phyloP scores from a whole-genome alignment of 2,113 vertebrate species.

The Hippocampus comes region DNA sequence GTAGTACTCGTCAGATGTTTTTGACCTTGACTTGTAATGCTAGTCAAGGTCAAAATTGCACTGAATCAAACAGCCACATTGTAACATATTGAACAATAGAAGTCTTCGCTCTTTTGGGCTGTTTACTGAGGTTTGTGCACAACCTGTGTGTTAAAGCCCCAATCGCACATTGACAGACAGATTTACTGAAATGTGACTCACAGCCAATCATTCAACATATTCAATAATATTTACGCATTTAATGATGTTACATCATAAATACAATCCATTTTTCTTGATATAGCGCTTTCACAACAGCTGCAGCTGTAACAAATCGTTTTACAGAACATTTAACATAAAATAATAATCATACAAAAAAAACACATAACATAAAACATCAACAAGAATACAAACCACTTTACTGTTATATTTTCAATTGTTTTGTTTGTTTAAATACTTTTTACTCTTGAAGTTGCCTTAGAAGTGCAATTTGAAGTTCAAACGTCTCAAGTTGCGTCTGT shows the following conservation, averaged over 20 bases:
- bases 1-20: no score
- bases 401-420: no score
- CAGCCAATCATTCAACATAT: background rate
- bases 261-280: no score
- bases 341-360: no score
- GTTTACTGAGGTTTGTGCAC: background rate
- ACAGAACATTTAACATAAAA: no score
- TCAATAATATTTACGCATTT: no score
- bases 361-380: no score
- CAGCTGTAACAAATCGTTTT: no score
- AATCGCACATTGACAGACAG: background rate
- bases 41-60: background rate
- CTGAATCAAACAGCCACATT: background rate
- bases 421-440: background rate
- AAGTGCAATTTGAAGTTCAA: background rate
- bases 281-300: no score
- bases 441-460: background rate
- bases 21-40: background rate
- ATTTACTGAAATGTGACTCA: background rate
- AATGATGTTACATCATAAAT: background rate
- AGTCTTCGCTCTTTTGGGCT: background rate
- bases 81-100: background rate
- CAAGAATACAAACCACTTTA: no score
- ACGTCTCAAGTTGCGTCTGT: background rate
- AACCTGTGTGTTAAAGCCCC: background rate